A percentile compares a stretch with the other conserved stretches of the same genome.
Conservation (phyloP, 2,797 vertebrate species). For the Pipistrellus nathusii region DNA sequence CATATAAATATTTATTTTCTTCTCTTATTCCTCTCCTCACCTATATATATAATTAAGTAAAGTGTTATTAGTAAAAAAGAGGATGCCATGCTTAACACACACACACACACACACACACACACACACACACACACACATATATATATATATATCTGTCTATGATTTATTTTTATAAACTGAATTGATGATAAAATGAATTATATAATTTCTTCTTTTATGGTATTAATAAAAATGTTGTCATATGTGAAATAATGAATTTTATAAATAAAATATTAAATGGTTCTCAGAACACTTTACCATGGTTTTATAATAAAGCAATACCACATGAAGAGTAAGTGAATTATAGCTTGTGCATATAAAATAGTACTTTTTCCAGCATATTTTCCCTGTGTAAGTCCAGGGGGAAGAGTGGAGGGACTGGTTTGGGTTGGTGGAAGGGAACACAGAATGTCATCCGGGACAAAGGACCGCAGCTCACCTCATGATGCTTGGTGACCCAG, state of each 20-base stretch:
- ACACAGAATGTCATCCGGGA: background rate
- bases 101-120: too few species aligned
- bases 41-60: too few species aligned
- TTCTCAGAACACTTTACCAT: background rate
- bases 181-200: background rate
- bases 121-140: too few species aligned
- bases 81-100: background rate
- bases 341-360: background rate
- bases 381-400: background rate
- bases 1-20: background rate
- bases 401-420: rapidly evolving
- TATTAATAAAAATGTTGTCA: constrained; percentile 16
- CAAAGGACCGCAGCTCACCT: background rate
- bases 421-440: background rate
- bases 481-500: rapidly evolving
- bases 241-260: background rate
- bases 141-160: background rate
- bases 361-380: background rate
- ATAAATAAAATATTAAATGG: background rate
- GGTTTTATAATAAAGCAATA: background rate
- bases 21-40: background rate
- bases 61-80: constrained; percentile 46
- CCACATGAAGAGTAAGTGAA: background rate
- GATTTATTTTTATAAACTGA: background rate
- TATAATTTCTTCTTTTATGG: background rate